Evolutionary conservation across 1,140 invertebrate species (phyloP).

Genomic region (Melitaea cinxia): DNA sequence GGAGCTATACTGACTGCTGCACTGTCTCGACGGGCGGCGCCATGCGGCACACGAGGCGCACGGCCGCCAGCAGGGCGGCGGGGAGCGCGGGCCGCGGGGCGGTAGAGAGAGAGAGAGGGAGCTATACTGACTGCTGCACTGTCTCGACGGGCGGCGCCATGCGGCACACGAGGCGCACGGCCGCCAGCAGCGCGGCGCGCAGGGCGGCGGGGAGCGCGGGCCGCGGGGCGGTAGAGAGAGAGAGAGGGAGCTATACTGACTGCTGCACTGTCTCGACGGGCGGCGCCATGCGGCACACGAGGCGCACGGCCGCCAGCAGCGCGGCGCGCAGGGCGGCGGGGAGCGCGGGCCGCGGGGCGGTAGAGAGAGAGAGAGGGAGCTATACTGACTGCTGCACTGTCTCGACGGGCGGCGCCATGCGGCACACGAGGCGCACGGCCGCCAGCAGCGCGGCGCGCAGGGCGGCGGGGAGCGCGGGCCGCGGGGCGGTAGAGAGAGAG

Average conservation of each 20-base stretch:
- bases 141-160: conserved; percentile 83
- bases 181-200: too few species aligned
- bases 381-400: conserved; percentile 52
- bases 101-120: conserved; percentile 84
- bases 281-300: conserved; percentile 86
- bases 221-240: conserved; percentile 90
- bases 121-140: conserved; percentile 53
- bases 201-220: too few species aligned
- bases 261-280: conserved; percentile 60
- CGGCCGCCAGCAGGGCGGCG: too few species aligned
- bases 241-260: too few species aligned
- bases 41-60: conserved; percentile 84
- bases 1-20: conserved; percentile 57
- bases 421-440: conserved; percentile 84
- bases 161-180: conserved; percentile 83
- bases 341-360: conserved; percentile 93
- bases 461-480: too few species aligned
- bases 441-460: too few species aligned
- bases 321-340: too few species aligned
- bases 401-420: conserved; percentile 84
- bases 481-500: too few species aligned
- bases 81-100: conserved; percentile 94
- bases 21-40: conserved; percentile 82
- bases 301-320: too few species aligned
- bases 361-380: conserved; percentile 84